phyloP scores from a whole-genome alignment of 2,888 invertebrate species.

The Macaria liturata region DNA sequence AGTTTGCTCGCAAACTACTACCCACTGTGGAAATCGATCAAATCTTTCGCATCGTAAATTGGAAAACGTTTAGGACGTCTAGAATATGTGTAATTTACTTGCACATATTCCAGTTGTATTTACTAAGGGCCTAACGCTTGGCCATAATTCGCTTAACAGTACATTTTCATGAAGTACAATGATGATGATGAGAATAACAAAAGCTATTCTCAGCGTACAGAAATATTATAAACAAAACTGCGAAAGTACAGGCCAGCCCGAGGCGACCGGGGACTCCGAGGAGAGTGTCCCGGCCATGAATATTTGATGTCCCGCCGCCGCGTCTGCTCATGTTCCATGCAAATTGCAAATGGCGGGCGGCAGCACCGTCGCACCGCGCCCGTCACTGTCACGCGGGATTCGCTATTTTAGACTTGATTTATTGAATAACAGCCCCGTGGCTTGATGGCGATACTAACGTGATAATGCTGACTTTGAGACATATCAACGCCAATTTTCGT shows the following conservation, averaged over 20 bases:
- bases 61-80: no score
- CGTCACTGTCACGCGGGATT: constrained; percentile 6
- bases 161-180: no score
- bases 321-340: constrained; percentile 50
- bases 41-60: no score
- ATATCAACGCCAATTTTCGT: neutral
- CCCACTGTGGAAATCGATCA: no score
- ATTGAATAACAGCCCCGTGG: constrained; percentile 8
- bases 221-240: neutral
- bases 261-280: constrained; percentile 21
- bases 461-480: neutral
- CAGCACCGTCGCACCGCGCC: constrained; percentile 18
- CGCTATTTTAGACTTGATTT: constrained; percentile 18
- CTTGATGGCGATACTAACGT: neutral
- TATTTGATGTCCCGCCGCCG: constrained; percentile 58
- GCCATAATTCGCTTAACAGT: no score
- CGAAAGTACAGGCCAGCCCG: constrained; percentile 2
- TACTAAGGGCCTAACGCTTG: no score
- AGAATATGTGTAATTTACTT: no score
- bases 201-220: no score
- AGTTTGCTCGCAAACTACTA: neutral
- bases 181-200: no score
- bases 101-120: no score
- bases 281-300: constrained; percentile 58
- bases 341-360: constrained; percentile 49